These are phyloP conservation scores for Melinaea menophilus DNA, from an alignment of 2,888 invertebrate species.

Conservation along the genomic window DNA sequence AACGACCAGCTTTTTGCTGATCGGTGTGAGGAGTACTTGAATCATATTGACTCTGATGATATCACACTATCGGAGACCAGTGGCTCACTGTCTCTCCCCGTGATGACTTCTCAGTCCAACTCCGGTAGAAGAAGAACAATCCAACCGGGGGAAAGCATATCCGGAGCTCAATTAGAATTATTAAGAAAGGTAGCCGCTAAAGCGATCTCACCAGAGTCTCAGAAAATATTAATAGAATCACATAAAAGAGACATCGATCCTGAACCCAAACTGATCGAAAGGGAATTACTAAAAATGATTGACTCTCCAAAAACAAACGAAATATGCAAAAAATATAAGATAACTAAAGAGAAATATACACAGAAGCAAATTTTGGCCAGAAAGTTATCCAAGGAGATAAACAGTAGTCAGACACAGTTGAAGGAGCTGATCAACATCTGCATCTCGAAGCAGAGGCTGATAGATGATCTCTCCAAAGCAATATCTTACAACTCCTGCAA, in stretches of 20 bases:
- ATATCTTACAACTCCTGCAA: slow-evolving; percentile 55
- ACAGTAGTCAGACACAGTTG: slow-evolving; percentile 82
- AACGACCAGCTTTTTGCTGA: slow-evolving; percentile 82
- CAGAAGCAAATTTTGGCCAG: slow-evolving; percentile 71
- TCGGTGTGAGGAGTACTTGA: slow-evolving; percentile 79
- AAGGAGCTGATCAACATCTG: slow-evolving; percentile 84
- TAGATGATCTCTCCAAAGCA: slow-evolving; percentile 79
- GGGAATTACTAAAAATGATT: slow-evolving; percentile 74
- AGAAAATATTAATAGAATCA: slow-evolving; percentile 76
- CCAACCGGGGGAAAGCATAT: slow-evolving; percentile 79
- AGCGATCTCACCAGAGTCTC: slow-evolving; percentile 73
- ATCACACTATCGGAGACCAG: slow-evolving; percentile 73
- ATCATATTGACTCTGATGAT: slow-evolving; percentile 72
- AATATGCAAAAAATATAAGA: slow-evolving; percentile 74
- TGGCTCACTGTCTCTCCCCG: slow-evolving; percentile 69
- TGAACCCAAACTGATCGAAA: slow-evolving; percentile 75
- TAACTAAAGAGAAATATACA: slow-evolving; percentile 71
- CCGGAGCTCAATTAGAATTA: slow-evolving; percentile 78
- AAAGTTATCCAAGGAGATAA: slow-evolving; percentile 78
- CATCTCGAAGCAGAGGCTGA: slow-evolving; percentile 83
- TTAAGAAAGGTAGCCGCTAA: slow-evolving; percentile 79
- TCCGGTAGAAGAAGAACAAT: slow-evolving; percentile 77
- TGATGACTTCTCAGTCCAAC: slow-evolving; percentile 71
- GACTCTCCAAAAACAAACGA: slow-evolving; percentile 71
- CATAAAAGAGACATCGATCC: slow-evolving; percentile 75